Evolutionary conservation across 2,888 invertebrate genomes (phyloP).

Genomic region (Agonopterix heracliana): DNA sequence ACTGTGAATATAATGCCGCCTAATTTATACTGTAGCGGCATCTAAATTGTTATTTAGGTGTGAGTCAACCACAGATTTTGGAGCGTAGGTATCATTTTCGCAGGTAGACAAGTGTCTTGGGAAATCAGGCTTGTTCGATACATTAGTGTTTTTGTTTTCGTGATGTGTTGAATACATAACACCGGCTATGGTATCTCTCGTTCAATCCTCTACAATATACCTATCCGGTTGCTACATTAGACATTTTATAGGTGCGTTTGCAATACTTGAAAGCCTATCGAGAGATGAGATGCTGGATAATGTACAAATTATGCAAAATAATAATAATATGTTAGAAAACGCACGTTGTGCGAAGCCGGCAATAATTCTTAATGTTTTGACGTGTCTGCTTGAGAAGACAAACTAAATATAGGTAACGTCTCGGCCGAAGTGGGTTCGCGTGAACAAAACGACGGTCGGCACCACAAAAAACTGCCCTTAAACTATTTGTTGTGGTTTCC

Average conservation of each 20-base stretch:
- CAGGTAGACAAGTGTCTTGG: slow-evolving; percentile 40
- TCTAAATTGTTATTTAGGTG: slow-evolving; percentile 35
- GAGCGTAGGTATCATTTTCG: slow-evolving; percentile 40
- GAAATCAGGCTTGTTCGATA: slow-evolving; percentile 39
- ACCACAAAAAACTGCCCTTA: slow-evolving; percentile 62
- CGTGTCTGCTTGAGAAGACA: slow-evolving; percentile 20
- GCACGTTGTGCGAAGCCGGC: neutral
- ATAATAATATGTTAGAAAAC: neutral
- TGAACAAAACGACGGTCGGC: slow-evolving; percentile 57
- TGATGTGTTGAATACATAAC: neutral
- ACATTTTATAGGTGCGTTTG: neutral
- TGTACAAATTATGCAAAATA: slow-evolving; percentile 24
- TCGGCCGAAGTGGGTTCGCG: slow-evolving; percentile 37
- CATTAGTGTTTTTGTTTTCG: slow-evolving; percentile 39
- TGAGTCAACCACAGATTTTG: slow-evolving; percentile 42
- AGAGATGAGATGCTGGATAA: too few species aligned
- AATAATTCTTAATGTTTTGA: slow-evolving; percentile 13
- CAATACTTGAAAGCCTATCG: too few species aligned
- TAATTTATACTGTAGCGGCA: slow-evolving; percentile 45
- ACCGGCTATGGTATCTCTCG: neutral
- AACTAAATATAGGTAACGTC: slow-evolving; percentile 20
- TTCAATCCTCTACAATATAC: too few species aligned
- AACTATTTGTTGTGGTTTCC: slow-evolving; percentile 72
- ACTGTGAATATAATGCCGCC: slow-evolving; percentile 27
- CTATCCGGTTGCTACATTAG: neutral